Evolutionary conservation across 2,797 vertebrate genomes (phyloP).

Genomic region (Onychomys arenicola): DNA sequence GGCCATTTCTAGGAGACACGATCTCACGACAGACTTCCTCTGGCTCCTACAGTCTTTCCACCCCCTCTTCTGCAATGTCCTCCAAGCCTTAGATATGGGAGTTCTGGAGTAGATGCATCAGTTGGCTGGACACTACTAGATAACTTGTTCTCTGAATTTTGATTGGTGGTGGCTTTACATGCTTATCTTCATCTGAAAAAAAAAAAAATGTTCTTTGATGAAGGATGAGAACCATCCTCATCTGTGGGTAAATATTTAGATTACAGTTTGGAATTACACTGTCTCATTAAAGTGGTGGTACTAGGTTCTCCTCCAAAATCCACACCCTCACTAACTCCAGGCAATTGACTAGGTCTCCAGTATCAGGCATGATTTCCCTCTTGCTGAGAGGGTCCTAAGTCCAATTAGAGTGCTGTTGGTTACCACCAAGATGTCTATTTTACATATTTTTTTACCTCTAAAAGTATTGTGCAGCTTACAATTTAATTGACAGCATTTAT

Average conservation of each 20-base stretch:
- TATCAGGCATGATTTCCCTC: background rate
- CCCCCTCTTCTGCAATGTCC: background rate
- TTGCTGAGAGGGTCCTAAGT: background rate
- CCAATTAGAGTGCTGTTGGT: no score
- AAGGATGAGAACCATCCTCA: background rate
- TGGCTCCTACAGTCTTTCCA: background rate
- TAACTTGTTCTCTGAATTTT: background rate
- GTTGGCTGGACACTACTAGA: no score
- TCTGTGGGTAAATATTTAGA: background rate
- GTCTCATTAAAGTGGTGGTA: background rate
- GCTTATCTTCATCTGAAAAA: background rate
- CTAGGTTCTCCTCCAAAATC: background rate
- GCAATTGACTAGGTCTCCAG: background rate
- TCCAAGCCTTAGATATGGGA: background rate
- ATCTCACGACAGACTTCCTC: background rate
- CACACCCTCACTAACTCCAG: background rate
- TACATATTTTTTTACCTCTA: constrained; percentile 27
- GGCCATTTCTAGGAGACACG: background rate
- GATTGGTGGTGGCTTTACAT: background rate
- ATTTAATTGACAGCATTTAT: background rate
- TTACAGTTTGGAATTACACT: background rate
- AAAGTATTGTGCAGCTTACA: background rate
- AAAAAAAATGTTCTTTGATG: background rate
- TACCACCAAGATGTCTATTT: background rate
- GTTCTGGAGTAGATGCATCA: background rate